These are phyloP conservation scores for Takifugu bimaculatus DNA, from an alignment of 2,113 vertebrate species.

Conservation along the genomic window DNA sequence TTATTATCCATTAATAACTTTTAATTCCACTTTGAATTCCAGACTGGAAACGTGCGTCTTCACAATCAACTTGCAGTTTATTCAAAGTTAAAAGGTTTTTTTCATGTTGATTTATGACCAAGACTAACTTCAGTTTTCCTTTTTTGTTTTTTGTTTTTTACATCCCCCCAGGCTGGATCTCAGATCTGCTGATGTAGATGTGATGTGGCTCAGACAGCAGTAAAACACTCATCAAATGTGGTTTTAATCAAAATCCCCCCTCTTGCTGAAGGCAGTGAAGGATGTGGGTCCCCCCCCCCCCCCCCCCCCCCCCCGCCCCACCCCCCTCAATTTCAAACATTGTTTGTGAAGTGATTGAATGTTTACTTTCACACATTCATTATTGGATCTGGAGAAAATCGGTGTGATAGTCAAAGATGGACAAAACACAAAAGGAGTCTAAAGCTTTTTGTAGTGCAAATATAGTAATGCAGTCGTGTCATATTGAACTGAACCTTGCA, in stretches of 20 bases:
- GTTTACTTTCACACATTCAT: too few relatives aligned
- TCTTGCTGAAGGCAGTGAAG: too few relatives aligned
- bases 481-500: too few relatives aligned
- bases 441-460: too few relatives aligned
- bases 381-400: too few relatives aligned
- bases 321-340: too few relatives aligned
- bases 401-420: too few relatives aligned
- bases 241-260: not conserved
- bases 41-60: slow-evolving; percentile 19
- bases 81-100: slow-evolving; percentile 68
- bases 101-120: slow-evolving; percentile 69
- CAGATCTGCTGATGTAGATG: slow-evolving; percentile 42
- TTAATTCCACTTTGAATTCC: slow-evolving; percentile 28
- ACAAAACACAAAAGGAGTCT: too few relatives aligned
- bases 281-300: too few relatives aligned
- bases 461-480: too few relatives aligned
- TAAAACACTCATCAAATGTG: slow-evolving; percentile 10
- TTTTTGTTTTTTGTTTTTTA: slow-evolving; percentile 24
- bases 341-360: too few relatives aligned
- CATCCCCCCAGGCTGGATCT: slow-evolving; percentile 31
- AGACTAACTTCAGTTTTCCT: slow-evolving; percentile 40
- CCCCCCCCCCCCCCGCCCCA: too few relatives aligned
- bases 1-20: not conserved
- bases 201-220: slow-evolving; percentile 29
- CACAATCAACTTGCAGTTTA: slow-evolving; percentile 49